phyloP scores from a whole-genome alignment of 2,113 vertebrate genomes.

The Malurus melanocephalus region DNA sequence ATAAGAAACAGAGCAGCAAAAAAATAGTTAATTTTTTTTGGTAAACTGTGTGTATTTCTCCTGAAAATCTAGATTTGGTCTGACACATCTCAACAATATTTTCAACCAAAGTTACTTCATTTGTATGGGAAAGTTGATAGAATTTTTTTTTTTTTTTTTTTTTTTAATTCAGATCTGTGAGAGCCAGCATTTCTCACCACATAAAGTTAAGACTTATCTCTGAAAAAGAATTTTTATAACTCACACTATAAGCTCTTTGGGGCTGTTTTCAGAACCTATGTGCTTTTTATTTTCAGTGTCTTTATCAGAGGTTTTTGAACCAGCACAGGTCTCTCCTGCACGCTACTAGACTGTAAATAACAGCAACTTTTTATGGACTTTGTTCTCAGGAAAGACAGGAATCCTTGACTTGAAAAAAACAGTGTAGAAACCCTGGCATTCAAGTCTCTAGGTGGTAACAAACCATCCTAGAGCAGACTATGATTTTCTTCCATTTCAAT shows the following conservation, averaged over 20 bases:
- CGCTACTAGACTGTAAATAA: neutral
- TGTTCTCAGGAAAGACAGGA: constrained; percentile 2
- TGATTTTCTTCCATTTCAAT: constrained; percentile 39
- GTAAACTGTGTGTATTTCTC: neutral
- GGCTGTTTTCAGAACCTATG: neutral
- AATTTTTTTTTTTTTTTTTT: neutral
- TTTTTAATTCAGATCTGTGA: constrained; percentile 3
- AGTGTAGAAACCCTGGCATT: constrained; percentile 12
- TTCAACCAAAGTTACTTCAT: neutral
- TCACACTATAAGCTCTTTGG: constrained; percentile 21
- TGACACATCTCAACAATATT: neutral
- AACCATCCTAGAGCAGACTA: neutral
- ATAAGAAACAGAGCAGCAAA: neutral
- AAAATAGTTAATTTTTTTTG: neutral
- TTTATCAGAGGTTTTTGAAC: constrained; percentile 40
- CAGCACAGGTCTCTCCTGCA: neutral
- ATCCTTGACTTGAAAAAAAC: constrained; percentile 11
- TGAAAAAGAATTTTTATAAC: constrained; percentile 18
- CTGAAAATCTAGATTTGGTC: neutral
- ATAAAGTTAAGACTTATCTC: constrained; percentile 17
- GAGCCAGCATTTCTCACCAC: neutral
- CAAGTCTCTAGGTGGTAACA: neutral
- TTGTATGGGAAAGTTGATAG: neutral
- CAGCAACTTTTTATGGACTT: constrained; percentile 4
- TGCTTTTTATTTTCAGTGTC: constrained; percentile 1